These are phyloP conservation scores for Deilephila elpenor DNA, from an alignment of 2,888 invertebrate species.

Conservation along the genomic window DNA sequence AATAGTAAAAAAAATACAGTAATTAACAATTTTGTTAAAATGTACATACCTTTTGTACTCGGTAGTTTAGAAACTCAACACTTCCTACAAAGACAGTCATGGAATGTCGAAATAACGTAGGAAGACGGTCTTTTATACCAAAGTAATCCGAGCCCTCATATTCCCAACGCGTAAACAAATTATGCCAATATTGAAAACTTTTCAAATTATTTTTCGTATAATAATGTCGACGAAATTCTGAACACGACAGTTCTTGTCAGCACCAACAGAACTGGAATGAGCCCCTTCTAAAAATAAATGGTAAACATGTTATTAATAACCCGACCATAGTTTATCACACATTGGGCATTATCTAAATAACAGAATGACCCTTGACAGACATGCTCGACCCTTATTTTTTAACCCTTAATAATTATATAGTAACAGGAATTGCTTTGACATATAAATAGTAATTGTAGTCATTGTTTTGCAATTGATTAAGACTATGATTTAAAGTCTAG, in stretches of 20 bases:
- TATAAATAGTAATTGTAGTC: no score
- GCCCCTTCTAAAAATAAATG: constrained; percentile 44
- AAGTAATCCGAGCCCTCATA: constrained; percentile 39
- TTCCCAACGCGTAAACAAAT: constrained; percentile 44
- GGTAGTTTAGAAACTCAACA: neutral
- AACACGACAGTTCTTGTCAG: constrained; percentile 37
- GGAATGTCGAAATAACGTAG: neutral
- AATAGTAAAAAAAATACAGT: neutral
- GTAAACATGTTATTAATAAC: constrained; percentile 66
- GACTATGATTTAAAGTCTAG: no score
- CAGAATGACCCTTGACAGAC: constrained; percentile 5
- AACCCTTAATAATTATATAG: neutral
- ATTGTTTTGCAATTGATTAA: no score
- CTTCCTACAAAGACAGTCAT: neutral
- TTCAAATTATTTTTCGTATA: constrained; percentile 29
- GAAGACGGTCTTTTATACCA: constrained; percentile 49
- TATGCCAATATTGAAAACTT: constrained; percentile 38
- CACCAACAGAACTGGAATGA: constrained; percentile 51
- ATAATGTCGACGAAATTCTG: constrained; percentile 37
- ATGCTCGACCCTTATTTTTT: neutral
- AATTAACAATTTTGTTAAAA: neutral
- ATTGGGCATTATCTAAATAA: neutral
- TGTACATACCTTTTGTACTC: neutral
- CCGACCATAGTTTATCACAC: constrained; percentile 57
- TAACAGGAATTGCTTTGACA: no score